Evolutionary conservation across 2,888 invertebrate species (phyloP).

Genomic region (Thymelicus sylvestris): DNA sequence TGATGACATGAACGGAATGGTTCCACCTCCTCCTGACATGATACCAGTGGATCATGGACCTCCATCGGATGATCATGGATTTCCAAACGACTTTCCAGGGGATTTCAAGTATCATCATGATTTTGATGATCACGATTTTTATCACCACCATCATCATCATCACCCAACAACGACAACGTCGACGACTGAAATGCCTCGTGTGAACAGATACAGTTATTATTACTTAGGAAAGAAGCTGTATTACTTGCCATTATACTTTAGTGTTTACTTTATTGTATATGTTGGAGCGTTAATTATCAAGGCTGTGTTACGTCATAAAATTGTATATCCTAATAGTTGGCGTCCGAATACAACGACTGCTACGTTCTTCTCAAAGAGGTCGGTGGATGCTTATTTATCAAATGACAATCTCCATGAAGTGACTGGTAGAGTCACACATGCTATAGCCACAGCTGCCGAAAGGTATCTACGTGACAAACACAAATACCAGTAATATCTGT

Average conservation of each 20-base stretch:
- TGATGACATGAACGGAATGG: slow-evolving; percentile 63
- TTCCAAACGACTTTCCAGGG: slow-evolving; percentile 76
- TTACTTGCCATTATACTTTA: slow-evolving; percentile 90
- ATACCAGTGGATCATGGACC: slow-evolving; percentile 56
- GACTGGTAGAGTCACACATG: slow-evolving; percentile 74
- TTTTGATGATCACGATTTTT: slow-evolving; percentile 65
- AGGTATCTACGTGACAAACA: slow-evolving; percentile 63
- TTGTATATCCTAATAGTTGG: slow-evolving; percentile 85
- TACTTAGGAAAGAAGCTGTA: slow-evolving; percentile 90
- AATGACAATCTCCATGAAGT: slow-evolving; percentile 79
- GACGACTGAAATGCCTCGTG: slow-evolving; percentile 83
- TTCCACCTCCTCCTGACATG: slow-evolving; percentile 60
- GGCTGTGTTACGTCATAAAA: slow-evolving; percentile 89
- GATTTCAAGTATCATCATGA: slow-evolving; percentile 73
- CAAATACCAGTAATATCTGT: slow-evolving; percentile 39
- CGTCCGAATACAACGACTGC: slow-evolving; percentile 71
- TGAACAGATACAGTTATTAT: slow-evolving; percentile 89
- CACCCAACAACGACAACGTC: slow-evolving; percentile 71
- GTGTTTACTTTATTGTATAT: slow-evolving; percentile 89
- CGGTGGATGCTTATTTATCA: slow-evolving; percentile 74
- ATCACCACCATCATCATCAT: slow-evolving; percentile 67
- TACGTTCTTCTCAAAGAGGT: slow-evolving; percentile 73
- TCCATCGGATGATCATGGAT: slow-evolving; percentile 68
- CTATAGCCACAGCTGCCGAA: slow-evolving; percentile 70
- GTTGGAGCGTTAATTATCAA: slow-evolving; percentile 89